Percentiles rank a stretch among this genome's conserved stretches.
Conservation (phyloP, 2,888 invertebrate genomes). For the Synanthedon tipuliformis region DNA sequence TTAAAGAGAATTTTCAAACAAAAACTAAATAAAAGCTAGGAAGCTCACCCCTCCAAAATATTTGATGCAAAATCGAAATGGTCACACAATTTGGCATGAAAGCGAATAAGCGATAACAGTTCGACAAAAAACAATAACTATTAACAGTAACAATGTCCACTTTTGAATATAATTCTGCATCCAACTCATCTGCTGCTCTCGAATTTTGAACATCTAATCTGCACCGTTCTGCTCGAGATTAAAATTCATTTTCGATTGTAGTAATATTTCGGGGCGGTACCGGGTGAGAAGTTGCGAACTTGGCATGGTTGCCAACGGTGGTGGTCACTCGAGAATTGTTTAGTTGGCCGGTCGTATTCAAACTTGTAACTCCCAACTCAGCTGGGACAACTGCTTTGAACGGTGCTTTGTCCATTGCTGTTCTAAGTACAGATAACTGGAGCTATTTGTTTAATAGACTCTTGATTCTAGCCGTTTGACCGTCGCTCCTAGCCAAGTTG, state of each 20-base stretch:
- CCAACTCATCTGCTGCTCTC: neutral
- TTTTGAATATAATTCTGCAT: slow-evolving; percentile 34
- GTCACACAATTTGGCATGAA: slow-evolving; percentile 33
- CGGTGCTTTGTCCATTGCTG: neutral
- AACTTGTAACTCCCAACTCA: slow-evolving; percentile 11
- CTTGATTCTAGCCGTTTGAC: neutral
- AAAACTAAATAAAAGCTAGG: no score
- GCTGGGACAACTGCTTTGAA: neutral
- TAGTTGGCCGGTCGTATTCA: slow-evolving; percentile 40
- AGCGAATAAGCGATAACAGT: slow-evolving; percentile 29
- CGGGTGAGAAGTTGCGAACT: slow-evolving; percentile 30
- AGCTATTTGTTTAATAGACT: neutral
- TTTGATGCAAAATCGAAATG: neutral
- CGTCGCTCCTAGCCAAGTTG: no score
- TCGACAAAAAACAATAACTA: slow-evolving; percentile 42
- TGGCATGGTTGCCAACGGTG: slow-evolving; percentile 30
- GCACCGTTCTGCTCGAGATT: neutral
- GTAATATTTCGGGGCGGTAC: neutral
- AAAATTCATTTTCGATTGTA: neutral
- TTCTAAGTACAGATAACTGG: neutral
- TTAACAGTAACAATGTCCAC: slow-evolving; percentile 53
- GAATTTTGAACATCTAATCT: slow-evolving; percentile 8
- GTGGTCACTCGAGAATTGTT: slow-evolving; percentile 54
- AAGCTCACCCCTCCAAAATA: neutral
- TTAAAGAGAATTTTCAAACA: no score